phyloP scores from a whole-genome alignment of 2,888 invertebrate genomes.

The Hydrotaea diabolus region DNA sequence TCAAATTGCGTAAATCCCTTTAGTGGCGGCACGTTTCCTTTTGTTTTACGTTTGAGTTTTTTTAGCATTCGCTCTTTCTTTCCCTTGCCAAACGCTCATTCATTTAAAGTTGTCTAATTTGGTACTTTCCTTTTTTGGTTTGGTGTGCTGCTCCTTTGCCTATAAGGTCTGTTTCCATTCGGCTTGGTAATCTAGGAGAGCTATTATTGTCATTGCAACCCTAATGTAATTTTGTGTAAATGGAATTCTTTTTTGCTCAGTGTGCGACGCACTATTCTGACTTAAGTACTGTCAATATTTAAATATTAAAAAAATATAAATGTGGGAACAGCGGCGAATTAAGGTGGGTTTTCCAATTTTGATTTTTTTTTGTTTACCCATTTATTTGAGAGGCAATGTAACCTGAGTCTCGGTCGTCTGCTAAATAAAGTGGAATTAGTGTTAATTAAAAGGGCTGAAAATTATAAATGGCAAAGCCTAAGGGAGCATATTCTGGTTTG shows the following conservation, averaged over 20 bases:
- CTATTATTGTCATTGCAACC: slow-evolving; percentile 53
- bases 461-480: slow-evolving; percentile 3
- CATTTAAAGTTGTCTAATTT: slow-evolving; percentile 52
- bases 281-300: slow-evolving; percentile 65
- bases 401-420: background rate
- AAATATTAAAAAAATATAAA: slow-evolving; percentile 36
- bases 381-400: background rate
- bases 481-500: background rate
- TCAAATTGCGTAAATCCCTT: slow-evolving; percentile 68
- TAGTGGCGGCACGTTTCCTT: slow-evolving; percentile 67
- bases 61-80: background rate
- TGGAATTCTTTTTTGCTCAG: slow-evolving; percentile 4
- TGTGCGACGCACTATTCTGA: background rate
- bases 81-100: background rate
- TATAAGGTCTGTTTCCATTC: background rate
- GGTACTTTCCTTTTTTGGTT: slow-evolving; percentile 40
- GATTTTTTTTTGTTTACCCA: too few species aligned
- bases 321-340: slow-evolving; percentile 12
- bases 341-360: slow-evolving; percentile 25
- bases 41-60: slow-evolving; percentile 1
- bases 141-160: slow-evolving; percentile 2
- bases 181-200: slow-evolving; percentile 36
- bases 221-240: slow-evolving; percentile 42
- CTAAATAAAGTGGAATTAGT: slow-evolving; percentile 32
- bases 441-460: slow-evolving; percentile 36